A percentile compares a stretch with the other conserved stretches of the same genome.
Conservation (phyloP, 2,113 vertebrate genomes). For the Piprites chloris region DNA sequence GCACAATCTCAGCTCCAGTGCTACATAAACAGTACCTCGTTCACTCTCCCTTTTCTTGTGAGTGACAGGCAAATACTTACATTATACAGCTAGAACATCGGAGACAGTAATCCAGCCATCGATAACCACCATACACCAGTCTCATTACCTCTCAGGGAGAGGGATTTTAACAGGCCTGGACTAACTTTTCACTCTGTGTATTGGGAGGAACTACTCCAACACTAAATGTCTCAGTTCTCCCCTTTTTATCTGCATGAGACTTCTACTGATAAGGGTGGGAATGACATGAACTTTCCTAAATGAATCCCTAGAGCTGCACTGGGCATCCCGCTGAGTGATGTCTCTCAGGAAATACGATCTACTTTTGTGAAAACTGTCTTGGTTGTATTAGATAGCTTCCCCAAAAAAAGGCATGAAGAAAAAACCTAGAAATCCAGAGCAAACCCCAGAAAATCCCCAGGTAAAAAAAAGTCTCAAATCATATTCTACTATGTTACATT, state of each 20-base stretch:
- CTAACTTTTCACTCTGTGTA: neutral
- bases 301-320: neutral
- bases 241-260: neutral
- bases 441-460: neutral
- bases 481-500: neutral
- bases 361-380: neutral
- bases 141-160: neutral
- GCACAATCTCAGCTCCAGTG: neutral
- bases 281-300: neutral
- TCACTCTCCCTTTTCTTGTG: neutral
- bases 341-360: neutral
- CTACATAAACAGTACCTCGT: neutral
- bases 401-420: neutral
- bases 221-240: neutral
- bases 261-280: neutral
- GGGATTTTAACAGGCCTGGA: neutral
- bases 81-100: neutral
- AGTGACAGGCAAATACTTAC: neutral
- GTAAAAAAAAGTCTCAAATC: neutral
- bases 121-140: accelerated
- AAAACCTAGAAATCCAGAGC: neutral
- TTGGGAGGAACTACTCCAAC: neutral
- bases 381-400: neutral
- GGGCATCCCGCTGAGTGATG: neutral
- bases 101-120: neutral